Evolutionary conservation across 2,888 invertebrate genomes (phyloP).

Genomic region (Stegophylla sp.): DNA sequence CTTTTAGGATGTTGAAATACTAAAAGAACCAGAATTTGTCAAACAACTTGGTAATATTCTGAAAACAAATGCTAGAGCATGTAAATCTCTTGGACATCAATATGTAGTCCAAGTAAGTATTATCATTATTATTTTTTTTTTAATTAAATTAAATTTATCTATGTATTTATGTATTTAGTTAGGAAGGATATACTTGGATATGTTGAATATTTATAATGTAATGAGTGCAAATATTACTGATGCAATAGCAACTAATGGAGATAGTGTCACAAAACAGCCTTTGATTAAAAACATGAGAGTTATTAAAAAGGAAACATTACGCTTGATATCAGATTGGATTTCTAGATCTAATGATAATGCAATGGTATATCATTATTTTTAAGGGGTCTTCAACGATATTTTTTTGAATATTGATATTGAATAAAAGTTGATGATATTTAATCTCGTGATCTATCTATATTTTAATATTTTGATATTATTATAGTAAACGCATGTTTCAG

Average conservation of each 20-base stretch:
- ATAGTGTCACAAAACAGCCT: slow-evolving; percentile 96
- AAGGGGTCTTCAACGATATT: too few species aligned
- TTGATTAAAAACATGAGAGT: slow-evolving; percentile 97
- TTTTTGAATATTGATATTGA: too few species aligned
- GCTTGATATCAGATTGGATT: slow-evolving; percentile 96
- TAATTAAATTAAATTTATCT: background rate
- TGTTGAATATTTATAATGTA: slow-evolving; percentile 96
- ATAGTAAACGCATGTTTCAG: too few species aligned
- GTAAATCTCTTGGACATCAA: slow-evolving; percentile 95
- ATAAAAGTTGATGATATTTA: too few species aligned
- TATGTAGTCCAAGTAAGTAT: slow-evolving; percentile 78
- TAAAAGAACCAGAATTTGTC: slow-evolving; percentile 95
- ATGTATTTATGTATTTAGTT: slow-evolving; percentile 68
- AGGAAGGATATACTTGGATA: slow-evolving; percentile 96
- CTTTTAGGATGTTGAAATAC: slow-evolving; percentile 84
- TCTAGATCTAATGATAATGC: slow-evolving; percentile 86
- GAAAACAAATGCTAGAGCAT: slow-evolving; percentile 99
- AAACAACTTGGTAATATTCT: slow-evolving; percentile 97
- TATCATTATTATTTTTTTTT: background rate
- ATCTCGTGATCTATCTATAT: too few species aligned
- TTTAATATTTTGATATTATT: too few species aligned
- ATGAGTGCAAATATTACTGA: slow-evolving; percentile 94
- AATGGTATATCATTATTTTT: slow-evolving; percentile 69
- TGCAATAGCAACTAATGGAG: slow-evolving; percentile 93
- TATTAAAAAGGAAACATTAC: slow-evolving; percentile 97